Evolutionary conservation across 2,888 invertebrate genomes (phyloP).

Genomic region (Epinotia ramella): DNA sequence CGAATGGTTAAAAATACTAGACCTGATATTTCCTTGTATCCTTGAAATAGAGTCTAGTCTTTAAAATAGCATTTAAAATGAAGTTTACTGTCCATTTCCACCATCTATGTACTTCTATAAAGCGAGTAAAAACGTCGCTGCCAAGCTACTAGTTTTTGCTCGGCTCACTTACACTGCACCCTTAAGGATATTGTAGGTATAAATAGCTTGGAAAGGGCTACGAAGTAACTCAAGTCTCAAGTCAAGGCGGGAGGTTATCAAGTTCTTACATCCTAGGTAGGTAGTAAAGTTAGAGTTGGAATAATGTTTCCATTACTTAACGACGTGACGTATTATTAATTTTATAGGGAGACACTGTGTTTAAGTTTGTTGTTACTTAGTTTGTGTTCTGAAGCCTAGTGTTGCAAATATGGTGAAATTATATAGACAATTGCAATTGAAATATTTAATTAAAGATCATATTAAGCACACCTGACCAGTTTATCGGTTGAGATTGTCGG

Average conservation of each 20-base stretch:
- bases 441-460: no score
- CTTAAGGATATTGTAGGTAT: constrained; percentile 33
- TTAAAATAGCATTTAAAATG: constrained; percentile 8
- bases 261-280: constrained; percentile 13
- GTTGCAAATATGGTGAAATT: no score
- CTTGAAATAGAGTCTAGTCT: neutral
- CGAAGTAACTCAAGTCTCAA: constrained; percentile 8
- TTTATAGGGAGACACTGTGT: neutral
- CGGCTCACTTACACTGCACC: constrained; percentile 33
- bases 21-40: neutral
- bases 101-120: constrained; percentile 11
- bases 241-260: constrained; percentile 8
- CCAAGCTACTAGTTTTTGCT: constrained; percentile 38
- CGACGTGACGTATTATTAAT: neutral
- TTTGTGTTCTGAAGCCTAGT: no score
- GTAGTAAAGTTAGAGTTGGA: neutral
- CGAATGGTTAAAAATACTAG: neutral
- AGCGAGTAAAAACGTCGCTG: constrained; percentile 32
- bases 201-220: constrained; percentile 28
- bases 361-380: neutral
- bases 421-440: no score
- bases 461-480: no score
- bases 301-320: neutral
- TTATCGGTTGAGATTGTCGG: no score
- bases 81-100: constrained; percentile 14